A percentile compares a stretch with the other conserved stretches of the same genome.
phyloP scores from a whole-genome alignment of 2,888 invertebrate species.

The Dastarcus helophoroides region DNA sequence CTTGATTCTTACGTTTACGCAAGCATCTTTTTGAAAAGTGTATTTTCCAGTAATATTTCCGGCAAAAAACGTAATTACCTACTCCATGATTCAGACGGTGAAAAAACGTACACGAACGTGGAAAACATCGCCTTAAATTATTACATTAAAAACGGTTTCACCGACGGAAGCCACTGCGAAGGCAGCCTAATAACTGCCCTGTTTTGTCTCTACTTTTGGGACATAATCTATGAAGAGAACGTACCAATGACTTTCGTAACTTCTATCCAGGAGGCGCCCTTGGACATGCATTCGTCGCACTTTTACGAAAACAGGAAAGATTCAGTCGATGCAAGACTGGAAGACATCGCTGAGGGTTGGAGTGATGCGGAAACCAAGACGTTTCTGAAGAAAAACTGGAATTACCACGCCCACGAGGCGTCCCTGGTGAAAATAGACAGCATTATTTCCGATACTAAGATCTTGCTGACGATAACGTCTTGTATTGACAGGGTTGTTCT shows the following conservation, averaged over 20 bases:
- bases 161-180: constrained; percentile 36
- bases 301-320: constrained; percentile 56
- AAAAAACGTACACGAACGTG: constrained; percentile 38
- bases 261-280: constrained; percentile 54
- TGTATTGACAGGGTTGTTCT: constrained; percentile 46
- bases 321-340: constrained; percentile 45
- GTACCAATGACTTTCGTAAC: constrained; percentile 50
- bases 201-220: constrained; percentile 55
- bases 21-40: neutral
- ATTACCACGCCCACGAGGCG: constrained; percentile 26
- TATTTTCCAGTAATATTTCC: constrained; percentile 18
- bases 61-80: constrained; percentile 30
- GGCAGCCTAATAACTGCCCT: constrained; percentile 24
- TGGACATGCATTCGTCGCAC: constrained; percentile 54
- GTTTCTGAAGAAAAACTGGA: constrained; percentile 42
- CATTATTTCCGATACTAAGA: constrained; percentile 23
- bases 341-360: constrained; percentile 31
- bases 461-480: constrained; percentile 35
- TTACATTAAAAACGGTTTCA: constrained; percentile 39
- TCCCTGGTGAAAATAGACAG: constrained; percentile 19
- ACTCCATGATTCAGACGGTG: constrained; percentile 23
- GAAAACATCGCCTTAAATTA: constrained; percentile 45
- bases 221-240: constrained; percentile 53
- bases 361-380: constrained; percentile 36
- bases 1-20: neutral